phyloP scores from a whole-genome alignment of 2,113 vertebrate species.

The Rhineura floridana region DNA sequence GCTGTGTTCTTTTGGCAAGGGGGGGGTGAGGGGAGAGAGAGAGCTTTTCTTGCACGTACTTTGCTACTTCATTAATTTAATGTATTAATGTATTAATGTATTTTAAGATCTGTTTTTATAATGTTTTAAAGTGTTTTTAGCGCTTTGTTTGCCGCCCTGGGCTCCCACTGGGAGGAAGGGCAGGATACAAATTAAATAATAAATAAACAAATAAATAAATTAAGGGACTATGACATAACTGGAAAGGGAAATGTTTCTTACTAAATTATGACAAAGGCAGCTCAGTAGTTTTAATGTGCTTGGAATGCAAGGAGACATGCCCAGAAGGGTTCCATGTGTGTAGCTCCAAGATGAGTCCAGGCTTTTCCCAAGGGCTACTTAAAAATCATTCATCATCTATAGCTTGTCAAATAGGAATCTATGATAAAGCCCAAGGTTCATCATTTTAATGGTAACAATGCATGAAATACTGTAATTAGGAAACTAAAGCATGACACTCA shows the following conservation, averaged over 20 bases:
- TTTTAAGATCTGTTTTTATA: no score
- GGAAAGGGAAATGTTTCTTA: not conserved
- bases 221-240: not conserved
- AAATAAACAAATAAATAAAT: no score
- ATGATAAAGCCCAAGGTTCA: slow-evolving; percentile 48
- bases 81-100: no score
- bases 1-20: not conserved
- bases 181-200: no score
- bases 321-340: slow-evolving; percentile 10
- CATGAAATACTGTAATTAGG: slow-evolving; percentile 23
- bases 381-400: slow-evolving; percentile 43
- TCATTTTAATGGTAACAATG: slow-evolving; percentile 61
- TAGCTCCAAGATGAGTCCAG: slow-evolving; percentile 30
- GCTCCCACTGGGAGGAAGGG: no score
- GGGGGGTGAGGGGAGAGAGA: not conserved
- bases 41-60: slow-evolving; percentile 20
- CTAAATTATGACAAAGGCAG: not conserved
- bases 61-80: not conserved
- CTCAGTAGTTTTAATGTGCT: slow-evolving; percentile 10
- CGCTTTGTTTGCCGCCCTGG: no score
- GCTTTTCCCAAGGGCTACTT: slow-evolving; percentile 49
- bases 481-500: slow-evolving; percentile 35
- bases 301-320: slow-evolving; percentile 43
- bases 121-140: no score
- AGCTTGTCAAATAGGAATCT: slow-evolving; percentile 44